These are phyloP conservation scores for Agapostemon virescens DNA, from an alignment of 2,888 invertebrate genomes.

Conservation along the genomic window DNA sequence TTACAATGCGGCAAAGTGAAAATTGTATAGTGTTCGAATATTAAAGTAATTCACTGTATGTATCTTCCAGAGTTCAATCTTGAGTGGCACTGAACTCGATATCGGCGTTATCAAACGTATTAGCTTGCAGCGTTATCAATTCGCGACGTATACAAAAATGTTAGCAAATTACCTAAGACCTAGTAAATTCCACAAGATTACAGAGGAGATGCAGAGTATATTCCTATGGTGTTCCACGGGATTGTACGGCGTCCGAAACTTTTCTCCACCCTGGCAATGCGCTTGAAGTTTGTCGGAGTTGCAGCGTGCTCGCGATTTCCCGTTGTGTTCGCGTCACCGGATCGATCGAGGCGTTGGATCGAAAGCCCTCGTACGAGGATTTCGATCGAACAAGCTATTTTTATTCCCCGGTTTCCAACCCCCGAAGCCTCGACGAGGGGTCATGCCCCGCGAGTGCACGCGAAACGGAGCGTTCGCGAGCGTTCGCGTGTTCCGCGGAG, in stretches of 20 bases:
- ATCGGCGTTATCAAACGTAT: background rate
- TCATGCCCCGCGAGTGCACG: conserved; percentile 44
- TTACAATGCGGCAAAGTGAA: too few species aligned
- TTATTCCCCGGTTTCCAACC: conserved; percentile 33
- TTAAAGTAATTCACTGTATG: too few species aligned
- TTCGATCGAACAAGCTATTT: conserved; percentile 28
- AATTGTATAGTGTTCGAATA: too few species aligned
- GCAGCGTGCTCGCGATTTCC: background rate
- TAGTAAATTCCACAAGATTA: background rate
- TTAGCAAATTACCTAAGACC: background rate
- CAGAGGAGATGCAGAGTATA: too few species aligned
- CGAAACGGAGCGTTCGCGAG: conserved; percentile 45
- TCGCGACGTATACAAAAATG: too few species aligned
- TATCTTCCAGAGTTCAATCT: too few species aligned
- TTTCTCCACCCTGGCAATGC: background rate
- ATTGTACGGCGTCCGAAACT: background rate
- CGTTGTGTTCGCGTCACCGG: background rate
- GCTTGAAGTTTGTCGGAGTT: background rate
- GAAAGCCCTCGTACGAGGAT: background rate
- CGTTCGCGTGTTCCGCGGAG: conserved; percentile 50
- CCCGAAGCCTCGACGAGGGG: conserved; percentile 3
- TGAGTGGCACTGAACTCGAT: background rate
- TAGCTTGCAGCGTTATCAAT: background rate
- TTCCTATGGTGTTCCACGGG: background rate
- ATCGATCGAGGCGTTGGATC: conserved; percentile 11